A percentile compares a stretch with the other conserved stretches of the same genome.
phyloP scores from a whole-genome alignment of 2,113 vertebrate species.

The Rana temporaria region DNA sequence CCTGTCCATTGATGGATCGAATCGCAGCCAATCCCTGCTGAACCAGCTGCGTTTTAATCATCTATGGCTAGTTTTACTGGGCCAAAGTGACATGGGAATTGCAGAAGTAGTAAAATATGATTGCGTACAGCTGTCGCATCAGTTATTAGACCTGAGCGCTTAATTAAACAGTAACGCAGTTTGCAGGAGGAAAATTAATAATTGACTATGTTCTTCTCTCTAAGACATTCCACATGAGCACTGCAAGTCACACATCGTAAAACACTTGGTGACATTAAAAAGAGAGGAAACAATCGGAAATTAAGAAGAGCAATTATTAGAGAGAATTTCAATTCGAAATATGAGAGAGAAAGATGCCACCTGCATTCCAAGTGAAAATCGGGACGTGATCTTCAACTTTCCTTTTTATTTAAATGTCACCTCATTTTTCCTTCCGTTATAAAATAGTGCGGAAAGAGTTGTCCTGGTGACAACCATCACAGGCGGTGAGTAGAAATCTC shows the following conservation, averaged over 20 bases:
- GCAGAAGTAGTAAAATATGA: too few species aligned
- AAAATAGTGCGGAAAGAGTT: too few species aligned
- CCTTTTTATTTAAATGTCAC: too few species aligned
- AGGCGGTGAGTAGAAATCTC: too few species aligned
- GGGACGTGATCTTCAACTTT: too few species aligned
- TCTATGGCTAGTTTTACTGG: too few species aligned
- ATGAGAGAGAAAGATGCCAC: background rate
- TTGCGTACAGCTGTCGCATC: background rate
- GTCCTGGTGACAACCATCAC: too few species aligned
- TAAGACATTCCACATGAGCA: background rate
- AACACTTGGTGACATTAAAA: conserved; percentile 19
- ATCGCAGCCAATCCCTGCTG: too few species aligned
- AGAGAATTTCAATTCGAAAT: background rate
- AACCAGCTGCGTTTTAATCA: too few species aligned
- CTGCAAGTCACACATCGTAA: conserved; percentile 17
- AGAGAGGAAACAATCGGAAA: conserved; percentile 17
- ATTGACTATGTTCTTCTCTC: background rate
- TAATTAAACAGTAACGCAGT: conserved; percentile 29
- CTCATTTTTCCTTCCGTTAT: too few species aligned
- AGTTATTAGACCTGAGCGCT: background rate
- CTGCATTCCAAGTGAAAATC: background rate
- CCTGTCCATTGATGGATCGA: too few species aligned
- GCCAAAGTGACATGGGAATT: too few species aligned
- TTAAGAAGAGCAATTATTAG: background rate
- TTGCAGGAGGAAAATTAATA: conserved; percentile 18